These are phyloP conservation scores for Spisula subtruncata DNA, from an alignment of 2,888 invertebrate genomes.

Conservation along the genomic window DNA sequence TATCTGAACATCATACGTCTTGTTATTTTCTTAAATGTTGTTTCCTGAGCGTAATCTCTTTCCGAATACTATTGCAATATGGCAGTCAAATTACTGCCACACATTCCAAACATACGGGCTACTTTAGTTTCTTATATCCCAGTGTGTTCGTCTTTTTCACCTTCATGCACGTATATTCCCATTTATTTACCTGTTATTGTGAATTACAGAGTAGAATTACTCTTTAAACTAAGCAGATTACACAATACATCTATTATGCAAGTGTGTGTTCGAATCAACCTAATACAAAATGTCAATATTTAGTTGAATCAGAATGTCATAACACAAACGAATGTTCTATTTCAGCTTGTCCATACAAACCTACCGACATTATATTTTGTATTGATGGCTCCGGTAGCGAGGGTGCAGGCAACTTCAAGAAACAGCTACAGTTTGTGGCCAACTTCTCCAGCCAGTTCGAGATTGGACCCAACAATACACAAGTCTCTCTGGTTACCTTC, in stretches of 20 bases:
- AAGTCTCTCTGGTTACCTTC: conserved; percentile 67
- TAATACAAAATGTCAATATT: neutral
- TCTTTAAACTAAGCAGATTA: neutral
- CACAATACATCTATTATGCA: neutral
- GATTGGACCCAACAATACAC: conserved; percentile 62
- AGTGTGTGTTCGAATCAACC: neutral
- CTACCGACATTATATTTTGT: conserved; percentile 73
- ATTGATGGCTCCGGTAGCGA: conserved; percentile 71
- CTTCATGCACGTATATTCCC: no score
- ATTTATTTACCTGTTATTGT: no score
- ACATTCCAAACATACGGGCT: no score
- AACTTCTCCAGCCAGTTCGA: conserved; percentile 61
- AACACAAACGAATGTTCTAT: neutral
- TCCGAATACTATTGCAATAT: no score
- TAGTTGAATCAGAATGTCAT: neutral
- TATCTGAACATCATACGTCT: no score
- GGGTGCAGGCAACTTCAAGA: conserved; percentile 60
- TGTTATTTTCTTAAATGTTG: no score
- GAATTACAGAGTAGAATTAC: neutral
- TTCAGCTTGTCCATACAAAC: conserved; percentile 72
- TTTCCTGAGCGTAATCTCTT: no score
- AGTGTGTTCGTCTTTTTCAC: no score
- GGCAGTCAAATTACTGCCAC: no score
- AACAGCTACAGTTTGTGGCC: conserved; percentile 65
- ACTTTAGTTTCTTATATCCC: no score